Percentiles rank a stretch among this genome's conserved stretches.
Conservation (phyloP, 2,888 invertebrate genomes). For the Lumbricus terrestris region DNA sequence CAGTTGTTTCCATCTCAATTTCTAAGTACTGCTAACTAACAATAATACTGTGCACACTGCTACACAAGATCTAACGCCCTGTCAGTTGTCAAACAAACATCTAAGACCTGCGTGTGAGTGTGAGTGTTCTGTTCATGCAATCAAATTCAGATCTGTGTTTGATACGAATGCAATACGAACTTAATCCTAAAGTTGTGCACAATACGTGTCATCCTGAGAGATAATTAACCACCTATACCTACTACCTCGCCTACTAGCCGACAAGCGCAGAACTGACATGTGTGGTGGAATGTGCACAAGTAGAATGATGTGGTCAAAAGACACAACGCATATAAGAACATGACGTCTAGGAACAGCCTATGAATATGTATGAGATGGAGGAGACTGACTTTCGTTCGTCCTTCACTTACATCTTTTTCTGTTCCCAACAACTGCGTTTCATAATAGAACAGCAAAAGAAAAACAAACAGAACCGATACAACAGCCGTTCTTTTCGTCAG, state of each 20-base stretch:
- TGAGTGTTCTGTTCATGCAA: neutral
- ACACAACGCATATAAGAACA: neutral
- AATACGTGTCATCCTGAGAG: neutral
- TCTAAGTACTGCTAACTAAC: neutral
- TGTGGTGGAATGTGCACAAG: neutral
- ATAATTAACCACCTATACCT: neutral
- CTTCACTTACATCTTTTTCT: constrained; percentile 42
- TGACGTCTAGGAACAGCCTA: neutral
- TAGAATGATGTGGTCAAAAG: neutral
- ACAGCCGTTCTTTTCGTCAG: neutral
- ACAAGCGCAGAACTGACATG: too few species aligned
- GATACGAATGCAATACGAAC: neutral
- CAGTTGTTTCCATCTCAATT: neutral
- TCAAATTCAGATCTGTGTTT: neutral
- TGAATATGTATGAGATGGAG: neutral
- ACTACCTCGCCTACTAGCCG: neutral
- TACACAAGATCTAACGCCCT: neutral
- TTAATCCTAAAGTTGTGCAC: neutral
- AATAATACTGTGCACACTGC: constrained; percentile 7
- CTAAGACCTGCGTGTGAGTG: neutral
- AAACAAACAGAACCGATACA: constrained; percentile 16
- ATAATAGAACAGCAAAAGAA: constrained; percentile 19
- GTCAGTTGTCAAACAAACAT: neutral
- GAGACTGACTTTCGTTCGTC: neutral
- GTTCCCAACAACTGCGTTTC: constrained; percentile 41